A percentile compares a stretch with the other conserved stretches of the same genome.
These are phyloP conservation scores for Enteromius thamalakanensis DNA, from an alignment of 2,797 vertebrate species.

Conservation along the genomic window DNA sequence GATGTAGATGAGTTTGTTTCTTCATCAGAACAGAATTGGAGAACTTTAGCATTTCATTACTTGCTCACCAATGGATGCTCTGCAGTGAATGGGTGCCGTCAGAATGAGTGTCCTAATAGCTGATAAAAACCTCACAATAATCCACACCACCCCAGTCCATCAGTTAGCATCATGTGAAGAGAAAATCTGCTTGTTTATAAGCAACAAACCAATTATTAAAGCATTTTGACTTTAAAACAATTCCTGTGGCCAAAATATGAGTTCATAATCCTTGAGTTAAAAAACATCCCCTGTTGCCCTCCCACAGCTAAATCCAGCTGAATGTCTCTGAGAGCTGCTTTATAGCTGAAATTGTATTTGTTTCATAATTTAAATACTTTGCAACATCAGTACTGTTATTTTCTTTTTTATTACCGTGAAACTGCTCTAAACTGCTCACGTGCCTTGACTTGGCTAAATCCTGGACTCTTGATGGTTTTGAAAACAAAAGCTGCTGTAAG, in stretches of 20 bases:
- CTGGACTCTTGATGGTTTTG: neutral
- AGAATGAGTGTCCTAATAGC: neutral
- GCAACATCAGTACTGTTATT: neutral
- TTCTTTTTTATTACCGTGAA: neutral
- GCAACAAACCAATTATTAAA: neutral
- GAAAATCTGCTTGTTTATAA: neutral
- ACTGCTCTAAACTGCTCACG: neutral
- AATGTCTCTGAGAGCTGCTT: neutral
- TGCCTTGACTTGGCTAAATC: neutral
- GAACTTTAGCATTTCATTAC: neutral
- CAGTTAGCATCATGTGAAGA: neutral
- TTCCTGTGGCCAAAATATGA: neutral
- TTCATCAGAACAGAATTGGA: neutral
- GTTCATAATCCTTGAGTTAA: neutral
- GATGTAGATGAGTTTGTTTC: neutral
- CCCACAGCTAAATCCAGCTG: too few relatives aligned
- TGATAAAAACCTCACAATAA: neutral
- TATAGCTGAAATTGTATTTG: neutral
- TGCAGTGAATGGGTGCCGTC: neutral
- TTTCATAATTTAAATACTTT: neutral
- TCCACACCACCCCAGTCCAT: neutral
- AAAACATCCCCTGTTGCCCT: neutral
- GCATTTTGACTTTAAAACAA: neutral
- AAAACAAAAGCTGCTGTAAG: neutral
- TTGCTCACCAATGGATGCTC: neutral